phyloP scores from a whole-genome alignment of 1,140 invertebrate genomes.

The Magallana ariakensis region DNA sequence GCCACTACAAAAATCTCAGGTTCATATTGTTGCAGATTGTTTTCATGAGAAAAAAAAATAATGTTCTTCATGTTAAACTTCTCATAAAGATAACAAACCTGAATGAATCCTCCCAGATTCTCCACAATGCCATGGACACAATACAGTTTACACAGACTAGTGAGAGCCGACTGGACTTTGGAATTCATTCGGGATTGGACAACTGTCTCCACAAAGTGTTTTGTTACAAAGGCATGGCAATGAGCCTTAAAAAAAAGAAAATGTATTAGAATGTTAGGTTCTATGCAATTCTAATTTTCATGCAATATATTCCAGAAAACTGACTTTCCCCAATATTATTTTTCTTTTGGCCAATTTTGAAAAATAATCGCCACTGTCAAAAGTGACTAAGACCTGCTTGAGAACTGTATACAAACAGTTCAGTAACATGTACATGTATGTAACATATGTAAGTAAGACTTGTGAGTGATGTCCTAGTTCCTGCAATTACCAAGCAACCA shows the following conservation, averaged over 20 bases:
- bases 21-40: neutral
- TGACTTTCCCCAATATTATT: no score
- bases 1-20: neutral
- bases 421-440: no score
- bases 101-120: conserved; percentile 87
- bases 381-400: no score
- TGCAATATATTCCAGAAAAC: no score
- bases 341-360: no score
- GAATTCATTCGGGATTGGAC: conserved; percentile 80
- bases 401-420: no score
- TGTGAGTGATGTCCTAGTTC: no score
- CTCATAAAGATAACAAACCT: conserved; percentile 81
- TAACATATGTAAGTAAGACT: no score
- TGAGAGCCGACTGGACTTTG: conserved; percentile 84
- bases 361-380: no score
- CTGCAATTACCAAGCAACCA: no score
- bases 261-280: neutral
- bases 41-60: neutral
- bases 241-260: conserved; percentile 44
- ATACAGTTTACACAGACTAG: conserved; percentile 88
- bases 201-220: conserved; percentile 42
- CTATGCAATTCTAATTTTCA: no score
- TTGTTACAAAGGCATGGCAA: conserved; percentile 50
- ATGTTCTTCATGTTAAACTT: neutral
- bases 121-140: conserved; percentile 87